phyloP scores from a whole-genome alignment of 2,113 vertebrate species.

The Pachyramphus minor region DNA sequence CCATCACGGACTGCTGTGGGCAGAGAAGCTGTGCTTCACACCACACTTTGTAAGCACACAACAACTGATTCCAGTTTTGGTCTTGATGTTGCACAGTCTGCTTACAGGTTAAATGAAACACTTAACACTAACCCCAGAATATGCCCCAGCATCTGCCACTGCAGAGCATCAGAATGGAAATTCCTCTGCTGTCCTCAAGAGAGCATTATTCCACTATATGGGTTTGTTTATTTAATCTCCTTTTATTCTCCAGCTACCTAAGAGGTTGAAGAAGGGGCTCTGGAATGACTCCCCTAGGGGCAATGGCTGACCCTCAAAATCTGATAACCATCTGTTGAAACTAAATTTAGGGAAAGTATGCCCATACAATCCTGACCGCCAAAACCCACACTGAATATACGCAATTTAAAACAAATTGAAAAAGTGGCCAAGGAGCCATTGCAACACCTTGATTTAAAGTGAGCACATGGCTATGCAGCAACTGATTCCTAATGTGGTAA shows the following conservation, averaged over 20 bases:
- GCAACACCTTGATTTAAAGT: not conserved
- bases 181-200: not conserved
- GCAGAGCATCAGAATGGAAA: not conserved
- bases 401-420: not conserved
- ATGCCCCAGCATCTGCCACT: not conserved
- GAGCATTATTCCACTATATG: not conserved
- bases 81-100: fast-evolving
- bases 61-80: not conserved
- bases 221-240: not conserved
- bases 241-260: not conserved
- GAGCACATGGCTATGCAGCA: not conserved
- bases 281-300: not conserved
- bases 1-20: fast-evolving
- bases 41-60: not conserved
- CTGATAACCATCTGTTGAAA: slow-evolving; percentile 21
- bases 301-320: not conserved
- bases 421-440: not conserved
- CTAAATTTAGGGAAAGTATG: not conserved
- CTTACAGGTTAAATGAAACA: not conserved
- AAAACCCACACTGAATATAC: not conserved
- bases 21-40: not conserved
- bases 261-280: not conserved
- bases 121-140: not conserved
- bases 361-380: not conserved
- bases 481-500: not conserved